Base-by-base conservation (phyloP, 2,888 invertebrate species). In the Apeira syringaria region DNA sequence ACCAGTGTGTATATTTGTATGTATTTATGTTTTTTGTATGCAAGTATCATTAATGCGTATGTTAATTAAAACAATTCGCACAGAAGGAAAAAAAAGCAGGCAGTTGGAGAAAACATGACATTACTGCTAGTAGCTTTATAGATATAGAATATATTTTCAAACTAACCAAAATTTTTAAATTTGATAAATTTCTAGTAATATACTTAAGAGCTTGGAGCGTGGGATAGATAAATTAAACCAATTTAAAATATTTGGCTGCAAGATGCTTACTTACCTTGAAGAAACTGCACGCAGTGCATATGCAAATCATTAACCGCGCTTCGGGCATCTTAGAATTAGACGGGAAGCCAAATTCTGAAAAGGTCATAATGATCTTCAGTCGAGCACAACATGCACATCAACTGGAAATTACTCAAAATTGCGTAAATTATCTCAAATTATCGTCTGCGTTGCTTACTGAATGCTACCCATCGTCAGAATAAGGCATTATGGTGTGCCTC, bases 371-470 rank as follows among this genome's bases (percentile, higher is more conserved):
- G 68, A 73, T 59, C 53, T 64, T 61, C 64, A 72, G 64, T 61
- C 65, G 74, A 69, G 59, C 74, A 68, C 49, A 83, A 85, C 83
- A 85, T 86, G 84, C 80, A 75, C 77, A 80, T 83, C 63, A 61
- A 67, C 63, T 61, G 69, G 55, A 82, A 84, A 85, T 84, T 84
- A 74, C 77, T 74, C 72, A 56, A 70, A 86, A 87, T 86, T 86
- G 82, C 74, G 74, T 66, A 83, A 89, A 88, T 88, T 85, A 80
- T 76, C 69, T 72, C 76, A 80, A 87, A 89, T 88, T 89, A 88
- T 87, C 83, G 74, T 74, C 55, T 56, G 60, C 59, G 65, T 69
- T 68, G 69, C 76, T 76, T 75, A 74, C 76, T 64, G 62, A 68
- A 64, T 50, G 70, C 73, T 74, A 71, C 75, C 71, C 74, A 74